Evolutionary conservation across 1,140 invertebrate species (phyloP).

Genomic region (Bombus vancouverensis): DNA sequence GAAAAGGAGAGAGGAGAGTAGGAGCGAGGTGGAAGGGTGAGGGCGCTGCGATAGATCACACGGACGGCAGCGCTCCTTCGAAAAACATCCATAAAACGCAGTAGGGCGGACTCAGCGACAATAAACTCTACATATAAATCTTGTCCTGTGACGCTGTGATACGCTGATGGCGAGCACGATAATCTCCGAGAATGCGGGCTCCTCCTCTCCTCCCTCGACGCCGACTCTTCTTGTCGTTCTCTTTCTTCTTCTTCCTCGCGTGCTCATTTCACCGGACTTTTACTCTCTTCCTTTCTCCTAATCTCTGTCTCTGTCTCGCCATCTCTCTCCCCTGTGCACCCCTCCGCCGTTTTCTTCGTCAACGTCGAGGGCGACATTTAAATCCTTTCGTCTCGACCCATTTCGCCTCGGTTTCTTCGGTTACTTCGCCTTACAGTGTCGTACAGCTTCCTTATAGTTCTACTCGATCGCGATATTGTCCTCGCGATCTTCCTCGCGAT

Average conservation of each 20-base stretch:
- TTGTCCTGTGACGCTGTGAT: constrained; percentile 83
- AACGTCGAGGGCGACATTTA: constrained; percentile 8
- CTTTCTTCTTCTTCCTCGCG: constrained; percentile 41
- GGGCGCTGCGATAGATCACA: constrained; percentile 81
- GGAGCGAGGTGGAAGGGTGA: constrained; percentile 63
- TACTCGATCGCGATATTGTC: too few species aligned
- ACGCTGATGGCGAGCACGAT: constrained; percentile 83
- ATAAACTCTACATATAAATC: constrained; percentile 84
- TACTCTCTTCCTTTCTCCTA: constrained; percentile 5
- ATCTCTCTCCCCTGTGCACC: background rate
- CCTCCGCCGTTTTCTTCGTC: constrained; percentile 1
- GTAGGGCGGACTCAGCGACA: constrained; percentile 83
- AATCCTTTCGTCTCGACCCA: background rate
- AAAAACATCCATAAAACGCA: constrained; percentile 84
- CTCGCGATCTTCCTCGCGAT: background rate
- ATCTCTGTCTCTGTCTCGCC: constrained; percentile 4
- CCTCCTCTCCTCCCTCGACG: constrained; percentile 67
- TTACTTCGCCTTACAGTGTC: too few species aligned
- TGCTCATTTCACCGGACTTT: constrained; percentile 35
- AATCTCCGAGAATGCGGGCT: constrained; percentile 83
- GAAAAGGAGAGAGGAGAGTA: constrained; percentile 58
- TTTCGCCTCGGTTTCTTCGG: too few species aligned
- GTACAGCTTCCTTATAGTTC: too few species aligned
- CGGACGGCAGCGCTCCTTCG: constrained; percentile 82
- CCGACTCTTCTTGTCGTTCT: constrained; percentile 43